phyloP scores from a whole-genome alignment of 2,113 vertebrate genomes.

The Paralichthys olivaceus region DNA sequence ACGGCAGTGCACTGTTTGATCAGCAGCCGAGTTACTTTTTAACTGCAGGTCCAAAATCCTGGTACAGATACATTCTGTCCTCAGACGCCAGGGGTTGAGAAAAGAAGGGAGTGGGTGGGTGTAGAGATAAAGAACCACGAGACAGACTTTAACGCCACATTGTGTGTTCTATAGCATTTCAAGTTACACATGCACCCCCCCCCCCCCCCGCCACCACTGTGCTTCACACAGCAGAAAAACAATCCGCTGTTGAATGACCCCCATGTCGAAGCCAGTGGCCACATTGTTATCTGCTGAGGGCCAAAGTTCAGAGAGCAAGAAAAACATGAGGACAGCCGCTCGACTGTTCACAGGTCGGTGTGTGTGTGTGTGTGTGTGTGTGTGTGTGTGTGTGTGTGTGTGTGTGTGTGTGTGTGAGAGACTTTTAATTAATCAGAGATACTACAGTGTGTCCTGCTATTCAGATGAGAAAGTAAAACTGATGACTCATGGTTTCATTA shows the following conservation, averaged over 20 bases:
- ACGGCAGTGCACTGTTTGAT: slow-evolving; percentile 46
- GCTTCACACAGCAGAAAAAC: slow-evolving; percentile 14
- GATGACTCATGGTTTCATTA: neutral
- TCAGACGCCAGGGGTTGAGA: neutral
- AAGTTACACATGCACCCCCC: neutral
- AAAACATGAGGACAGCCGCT: slow-evolving; percentile 15
- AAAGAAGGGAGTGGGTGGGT: neutral
- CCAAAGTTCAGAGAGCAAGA: slow-evolving; percentile 62
- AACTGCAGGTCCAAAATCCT: slow-evolving; percentile 59
- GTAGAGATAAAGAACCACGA: slow-evolving; percentile 12
- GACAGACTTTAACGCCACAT: slow-evolving; percentile 24
- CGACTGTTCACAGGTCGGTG: neutral
- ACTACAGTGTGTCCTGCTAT: neutral
- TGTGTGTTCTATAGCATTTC: neutral
- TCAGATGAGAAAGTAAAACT: neutral
- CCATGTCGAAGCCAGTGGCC: neutral
- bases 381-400: neutral
- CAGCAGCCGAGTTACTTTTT: slow-evolving; percentile 69
- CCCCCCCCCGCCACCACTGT: neutral
- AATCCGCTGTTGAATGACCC: slow-evolving; percentile 16
- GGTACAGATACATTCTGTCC: slow-evolving; percentile 16
- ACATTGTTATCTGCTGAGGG: slow-evolving; percentile 46
- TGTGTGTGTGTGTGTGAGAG: neutral
- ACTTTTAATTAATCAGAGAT: neutral
- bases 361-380: neutral